These are phyloP conservation scores for Laspeyria flexula DNA, from an alignment of 2,888 invertebrate genomes.

Conservation along the genomic window DNA sequence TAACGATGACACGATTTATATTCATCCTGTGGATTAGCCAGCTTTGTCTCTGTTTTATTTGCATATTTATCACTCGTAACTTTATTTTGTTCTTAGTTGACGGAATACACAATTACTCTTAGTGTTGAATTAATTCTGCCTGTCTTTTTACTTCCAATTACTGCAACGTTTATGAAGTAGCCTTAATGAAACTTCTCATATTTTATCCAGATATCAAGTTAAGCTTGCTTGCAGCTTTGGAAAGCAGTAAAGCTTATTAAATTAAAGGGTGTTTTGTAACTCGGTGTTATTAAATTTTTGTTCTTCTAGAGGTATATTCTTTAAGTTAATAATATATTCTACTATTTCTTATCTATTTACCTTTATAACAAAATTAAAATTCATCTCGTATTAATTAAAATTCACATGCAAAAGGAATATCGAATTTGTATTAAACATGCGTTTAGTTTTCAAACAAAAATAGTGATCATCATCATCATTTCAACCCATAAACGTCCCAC, in stretches of 20 bases:
- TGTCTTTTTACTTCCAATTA: constrained; percentile 46
- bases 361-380: too few species aligned
- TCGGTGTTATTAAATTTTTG: background rate
- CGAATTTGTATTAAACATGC: too few species aligned
- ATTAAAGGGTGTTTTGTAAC: background rate
- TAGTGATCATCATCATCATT: too few species aligned
- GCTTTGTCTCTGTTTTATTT: constrained; percentile 60
- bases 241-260: background rate
- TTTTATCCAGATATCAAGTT: constrained; percentile 21
- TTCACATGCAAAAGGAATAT: too few species aligned
- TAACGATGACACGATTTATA: constrained; percentile 68
- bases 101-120: constrained; percentile 49
- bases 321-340: too few species aligned
- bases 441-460: too few species aligned
- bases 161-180: constrained; percentile 26
- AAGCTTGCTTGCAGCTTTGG: constrained; percentile 2
- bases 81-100: constrained; percentile 52
- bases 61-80: constrained; percentile 58
- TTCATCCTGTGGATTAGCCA: constrained; percentile 64
- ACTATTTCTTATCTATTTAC: too few species aligned
- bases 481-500: too few species aligned
- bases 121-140: constrained; percentile 43
- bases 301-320: background rate
- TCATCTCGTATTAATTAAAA: too few species aligned
- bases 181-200: constrained; percentile 35